Evolutionary conservation across 2,888 invertebrate species (phyloP), one percentile per base, ranked within the genome.

Genomic region (Standfussiana lucernea): DNA sequence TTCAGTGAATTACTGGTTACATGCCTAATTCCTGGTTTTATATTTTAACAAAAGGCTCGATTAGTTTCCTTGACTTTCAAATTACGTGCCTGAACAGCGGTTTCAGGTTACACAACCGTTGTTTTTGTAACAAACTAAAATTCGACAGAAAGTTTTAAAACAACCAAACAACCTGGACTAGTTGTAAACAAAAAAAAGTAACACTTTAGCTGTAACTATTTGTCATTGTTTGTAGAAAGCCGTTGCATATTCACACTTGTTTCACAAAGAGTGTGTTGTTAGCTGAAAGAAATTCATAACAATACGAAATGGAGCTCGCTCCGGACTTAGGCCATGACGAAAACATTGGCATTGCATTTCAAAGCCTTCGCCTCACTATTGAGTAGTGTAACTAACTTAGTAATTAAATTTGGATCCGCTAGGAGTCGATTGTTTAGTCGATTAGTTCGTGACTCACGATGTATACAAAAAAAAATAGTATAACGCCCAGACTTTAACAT

Each of bases 211-310:
- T 83, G 84, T 87, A 86, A 83, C 89, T 88, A 88, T 88, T 89
- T 89, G 87, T 85, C 88, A 90, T 91, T 91, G 90, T 88, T 86
- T 87, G 89, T 91, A 91, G 94, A 94, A 94, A 94, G 93, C 91
- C 90, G 87, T 92, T 95, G 92, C 91, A 95, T 95, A 94, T 95
- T 94, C 91, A 93, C 91, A 84, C 75, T 42, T 79, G 69, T 77
- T 78, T 56, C 70, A 86, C 86, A 85, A 90, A 89, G 91, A 88
- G 86, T 70, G 89, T 89, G 89, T 84, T 84, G 86, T 83, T 75
- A 77, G 68, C 89, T 92, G 90, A 94, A 93, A 93, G 92, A 93
- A 92, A 92, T 92, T 89, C 83, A 86, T 86, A 91, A 93, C 93
- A 93, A 93, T 92, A 89, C 76, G 79, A 85, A 86, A 80, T 77